These are phyloP conservation scores for Drosophila navojoa DNA, from an alignment of 1,140 invertebrate genomes.

Conservation along the genomic window DNA sequence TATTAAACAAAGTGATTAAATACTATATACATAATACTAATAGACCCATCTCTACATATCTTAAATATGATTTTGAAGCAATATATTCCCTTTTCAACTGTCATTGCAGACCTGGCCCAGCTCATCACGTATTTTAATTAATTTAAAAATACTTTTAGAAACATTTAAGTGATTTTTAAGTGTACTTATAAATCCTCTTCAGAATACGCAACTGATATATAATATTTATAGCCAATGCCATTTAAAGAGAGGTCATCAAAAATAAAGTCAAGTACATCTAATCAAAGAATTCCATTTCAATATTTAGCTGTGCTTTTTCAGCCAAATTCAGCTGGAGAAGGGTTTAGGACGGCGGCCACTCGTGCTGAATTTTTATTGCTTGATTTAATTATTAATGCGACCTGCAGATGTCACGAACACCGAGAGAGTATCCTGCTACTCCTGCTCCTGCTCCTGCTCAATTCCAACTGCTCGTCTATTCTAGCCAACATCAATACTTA, in stretches of 20 bases:
- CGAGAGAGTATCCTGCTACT: neutral
- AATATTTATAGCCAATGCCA: neutral
- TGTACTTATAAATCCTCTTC: neutral
- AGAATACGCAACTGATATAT: too few species aligned
- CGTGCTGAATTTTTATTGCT: slow-evolving; percentile 82
- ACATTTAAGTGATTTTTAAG: neutral
- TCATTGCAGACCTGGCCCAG: too few species aligned
- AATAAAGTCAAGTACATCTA: neutral
- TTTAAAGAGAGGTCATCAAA: slow-evolving; percentile 4
- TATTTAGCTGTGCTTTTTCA: slow-evolving; percentile 42
- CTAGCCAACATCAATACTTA: slow-evolving; percentile 37
- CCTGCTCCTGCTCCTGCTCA: neutral
- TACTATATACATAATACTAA: too few species aligned
- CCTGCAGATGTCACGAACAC: slow-evolving; percentile 80
- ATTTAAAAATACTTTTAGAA: too few species aligned
- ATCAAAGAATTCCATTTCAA: slow-evolving; percentile 27
- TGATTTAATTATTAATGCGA: slow-evolving; percentile 82
- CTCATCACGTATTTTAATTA: too few species aligned
- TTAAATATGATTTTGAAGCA: too few species aligned
- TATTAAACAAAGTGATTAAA: too few species aligned
- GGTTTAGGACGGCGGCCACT: slow-evolving; percentile 47
- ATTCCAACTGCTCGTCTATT: slow-evolving; percentile 6
- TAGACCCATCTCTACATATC: too few species aligned
- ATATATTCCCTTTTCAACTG: too few species aligned
- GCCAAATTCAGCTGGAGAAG: slow-evolving; percentile 17